Conservation (phyloP, 2,797 vertebrate genomes). For the Bufotes viridis region DNA sequence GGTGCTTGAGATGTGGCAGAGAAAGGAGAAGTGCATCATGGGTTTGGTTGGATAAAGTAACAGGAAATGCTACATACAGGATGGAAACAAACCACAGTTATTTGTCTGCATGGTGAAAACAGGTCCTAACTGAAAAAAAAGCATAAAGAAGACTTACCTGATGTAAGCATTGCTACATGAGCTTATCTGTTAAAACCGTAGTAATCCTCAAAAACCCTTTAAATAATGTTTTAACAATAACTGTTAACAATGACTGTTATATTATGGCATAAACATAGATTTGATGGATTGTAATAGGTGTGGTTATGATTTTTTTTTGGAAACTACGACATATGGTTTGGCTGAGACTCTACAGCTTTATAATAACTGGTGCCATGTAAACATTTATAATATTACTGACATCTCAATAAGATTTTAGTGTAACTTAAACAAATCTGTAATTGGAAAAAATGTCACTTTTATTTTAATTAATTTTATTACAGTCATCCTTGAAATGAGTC, state of each 20-base stretch:
- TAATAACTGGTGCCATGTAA: conserved; percentile 42
- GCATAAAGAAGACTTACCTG: too few species aligned
- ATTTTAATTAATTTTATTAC: neutral
- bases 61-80: too few species aligned
- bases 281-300: conserved; percentile 31
- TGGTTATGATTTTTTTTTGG: conserved; percentile 30
- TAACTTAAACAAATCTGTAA: conserved; percentile 9
- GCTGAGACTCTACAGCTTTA: conserved; percentile 38
- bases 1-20: too few species aligned
- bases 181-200: too few species aligned
- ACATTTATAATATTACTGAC: conserved; percentile 43
- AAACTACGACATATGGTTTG: conserved; percentile 43
- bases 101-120: too few species aligned
- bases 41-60: too few species aligned
- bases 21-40: too few species aligned
- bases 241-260: conserved; percentile 4
- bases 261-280: conserved; percentile 42
- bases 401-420: conserved; percentile 8
- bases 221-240: conserved; percentile 7
- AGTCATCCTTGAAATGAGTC: neutral
- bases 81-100: too few species aligned
- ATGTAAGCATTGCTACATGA: too few species aligned
- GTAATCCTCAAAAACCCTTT: too few species aligned
- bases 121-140: too few species aligned
- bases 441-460: neutral